These are phyloP conservation scores for Andrena marginata DNA, from an alignment of 2,888 invertebrate genomes.

Conservation along the genomic window DNA sequence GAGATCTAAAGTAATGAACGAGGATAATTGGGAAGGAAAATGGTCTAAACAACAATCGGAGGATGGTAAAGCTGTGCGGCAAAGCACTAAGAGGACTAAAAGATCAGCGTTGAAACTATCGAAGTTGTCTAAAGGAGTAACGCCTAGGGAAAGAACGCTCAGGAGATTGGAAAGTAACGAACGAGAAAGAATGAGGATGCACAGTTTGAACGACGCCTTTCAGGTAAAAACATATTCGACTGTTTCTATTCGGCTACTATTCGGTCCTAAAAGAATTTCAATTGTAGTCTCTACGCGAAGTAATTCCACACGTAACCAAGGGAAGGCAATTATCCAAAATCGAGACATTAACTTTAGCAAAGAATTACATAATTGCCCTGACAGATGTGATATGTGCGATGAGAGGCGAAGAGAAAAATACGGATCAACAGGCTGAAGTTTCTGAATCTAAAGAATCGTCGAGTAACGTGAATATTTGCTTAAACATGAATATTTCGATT, in stretches of 20 bases:
- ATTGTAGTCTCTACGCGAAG: constrained; percentile 89
- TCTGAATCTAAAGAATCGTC: constrained; percentile 52
- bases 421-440: constrained; percentile 44
- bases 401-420: constrained; percentile 87
- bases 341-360: constrained; percentile 92
- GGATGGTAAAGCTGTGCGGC: constrained; percentile 60
- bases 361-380: constrained; percentile 93
- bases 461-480: constrained; percentile 65
- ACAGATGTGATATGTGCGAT: constrained; percentile 93
- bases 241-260: not conserved
- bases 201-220: constrained; percentile 92
- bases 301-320: constrained; percentile 92
- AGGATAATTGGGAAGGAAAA: constrained; percentile 74
- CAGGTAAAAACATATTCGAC: constrained; percentile 86
- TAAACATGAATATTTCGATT: constrained; percentile 74
- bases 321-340: constrained; percentile 92
- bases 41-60: constrained; percentile 67
- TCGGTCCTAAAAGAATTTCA: not conserved
- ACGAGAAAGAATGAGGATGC: constrained; percentile 92
- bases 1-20: constrained; percentile 77
- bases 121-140: constrained; percentile 72
- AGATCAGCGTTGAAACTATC: constrained; percentile 71
- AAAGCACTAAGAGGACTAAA: constrained; percentile 68
- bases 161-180: constrained; percentile 92
- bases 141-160: constrained; percentile 89